Conservation (phyloP, 1,140 invertebrate species). For the Brachionus angularis region DNA sequence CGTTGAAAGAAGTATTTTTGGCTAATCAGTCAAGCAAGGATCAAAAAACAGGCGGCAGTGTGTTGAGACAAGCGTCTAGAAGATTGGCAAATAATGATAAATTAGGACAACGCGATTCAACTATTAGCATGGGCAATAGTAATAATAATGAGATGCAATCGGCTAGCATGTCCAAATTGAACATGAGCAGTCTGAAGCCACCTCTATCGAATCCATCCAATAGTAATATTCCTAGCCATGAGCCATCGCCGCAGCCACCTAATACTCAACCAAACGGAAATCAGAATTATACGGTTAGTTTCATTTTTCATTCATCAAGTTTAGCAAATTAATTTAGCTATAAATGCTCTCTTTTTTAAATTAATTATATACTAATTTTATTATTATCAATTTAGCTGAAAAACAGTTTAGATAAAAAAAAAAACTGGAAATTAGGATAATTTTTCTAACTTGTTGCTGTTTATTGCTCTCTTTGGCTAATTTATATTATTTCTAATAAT, state of each 20-base stretch:
- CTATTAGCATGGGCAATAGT: too few relatives aligned
- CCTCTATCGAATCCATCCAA: conserved; percentile 31
- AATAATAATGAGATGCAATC: conserved; percentile 22
- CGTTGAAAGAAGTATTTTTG: conserved; percentile 43
- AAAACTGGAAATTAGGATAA: too few relatives aligned
- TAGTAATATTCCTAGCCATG: conserved; percentile 5
- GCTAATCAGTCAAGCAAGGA: conserved; percentile 31
- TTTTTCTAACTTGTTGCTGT: too few relatives aligned
- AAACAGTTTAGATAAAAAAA: too few relatives aligned
- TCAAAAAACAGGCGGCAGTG: conserved; percentile 27
- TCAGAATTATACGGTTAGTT: neutral
- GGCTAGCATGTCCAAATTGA: conserved; percentile 28
- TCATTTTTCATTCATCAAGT: neutral
- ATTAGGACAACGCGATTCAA: conserved; percentile 5
- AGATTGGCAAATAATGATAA: conserved; percentile 3
- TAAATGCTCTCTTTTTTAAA: neutral
- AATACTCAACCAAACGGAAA: neutral
- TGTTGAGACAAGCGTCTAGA: conserved; percentile 37
- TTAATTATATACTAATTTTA: neutral
- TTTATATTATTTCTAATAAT: too few relatives aligned
- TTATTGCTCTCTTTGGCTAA: too few relatives aligned
- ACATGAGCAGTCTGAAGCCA: conserved; percentile 19
- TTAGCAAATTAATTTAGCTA: too few relatives aligned
- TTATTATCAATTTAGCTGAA: neutral
- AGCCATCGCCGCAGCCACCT: conserved; percentile 40